phyloP scores from a whole-genome alignment of 2,888 invertebrate genomes.

The Baccha elongata region DNA sequence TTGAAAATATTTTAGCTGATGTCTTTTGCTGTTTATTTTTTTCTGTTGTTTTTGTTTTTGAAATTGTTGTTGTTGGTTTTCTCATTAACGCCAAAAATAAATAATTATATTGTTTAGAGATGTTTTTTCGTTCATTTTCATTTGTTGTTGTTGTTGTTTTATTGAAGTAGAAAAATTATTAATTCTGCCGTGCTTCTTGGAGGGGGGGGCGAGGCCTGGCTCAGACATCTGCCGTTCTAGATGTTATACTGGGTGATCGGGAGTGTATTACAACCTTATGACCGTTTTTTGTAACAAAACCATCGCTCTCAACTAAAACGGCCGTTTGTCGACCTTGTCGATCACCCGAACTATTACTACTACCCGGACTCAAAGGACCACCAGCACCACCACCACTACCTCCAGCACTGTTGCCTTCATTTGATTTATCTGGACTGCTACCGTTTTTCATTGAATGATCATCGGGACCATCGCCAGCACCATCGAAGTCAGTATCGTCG shows the following conservation, averaged over 20 bases:
- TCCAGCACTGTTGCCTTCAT: slow-evolving; percentile 71
- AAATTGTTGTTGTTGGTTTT: slow-evolving; percentile 50
- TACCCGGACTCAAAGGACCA: slow-evolving; percentile 77
- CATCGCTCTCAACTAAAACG: slow-evolving; percentile 92
- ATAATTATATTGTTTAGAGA: slow-evolving; percentile 73
- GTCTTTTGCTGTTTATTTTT: slow-evolving; percentile 52
- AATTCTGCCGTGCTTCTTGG: slow-evolving; percentile 83
- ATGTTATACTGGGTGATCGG: slow-evolving; percentile 93
- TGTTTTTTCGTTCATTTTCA: slow-evolving; percentile 66
- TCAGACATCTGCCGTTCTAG: slow-evolving; percentile 93
- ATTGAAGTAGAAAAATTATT: slow-evolving; percentile 76
- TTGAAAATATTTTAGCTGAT: slow-evolving; percentile 53
- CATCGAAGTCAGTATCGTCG: slow-evolving; percentile 83
- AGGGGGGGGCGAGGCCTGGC: slow-evolving; percentile 89
- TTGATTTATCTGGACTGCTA: slow-evolving; percentile 74
- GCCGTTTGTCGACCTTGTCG: slow-evolving; percentile 87
- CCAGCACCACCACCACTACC: slow-evolving; percentile 73
- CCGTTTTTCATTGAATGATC: slow-evolving; percentile 73
- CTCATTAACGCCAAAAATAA: slow-evolving; percentile 64
- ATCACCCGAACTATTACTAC: slow-evolving; percentile 79
- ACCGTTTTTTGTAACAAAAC: slow-evolving; percentile 92
- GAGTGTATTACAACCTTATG: slow-evolving; percentile 95
- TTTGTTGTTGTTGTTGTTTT: slow-evolving; percentile 76
- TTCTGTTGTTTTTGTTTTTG: slow-evolving; percentile 39
- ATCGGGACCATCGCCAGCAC: slow-evolving; percentile 83